These are phyloP conservation scores for Ascaphus truei DNA, from an alignment of 2,113 vertebrate species.

Conservation along the genomic window DNA sequence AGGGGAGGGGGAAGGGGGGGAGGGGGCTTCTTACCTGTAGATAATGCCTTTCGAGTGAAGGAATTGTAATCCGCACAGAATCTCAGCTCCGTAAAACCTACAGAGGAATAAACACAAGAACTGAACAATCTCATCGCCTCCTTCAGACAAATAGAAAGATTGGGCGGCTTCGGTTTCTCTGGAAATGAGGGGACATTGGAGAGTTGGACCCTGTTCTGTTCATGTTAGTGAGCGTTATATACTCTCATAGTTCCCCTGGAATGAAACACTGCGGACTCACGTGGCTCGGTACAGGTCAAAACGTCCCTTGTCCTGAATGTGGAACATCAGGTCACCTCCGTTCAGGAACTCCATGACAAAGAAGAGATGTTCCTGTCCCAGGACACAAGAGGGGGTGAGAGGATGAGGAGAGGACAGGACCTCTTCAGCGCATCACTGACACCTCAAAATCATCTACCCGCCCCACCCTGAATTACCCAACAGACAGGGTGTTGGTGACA, in stretches of 20 bases:
- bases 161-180: neutral
- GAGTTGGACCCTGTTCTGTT: neutral
- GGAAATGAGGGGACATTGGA: neutral
- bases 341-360: constrained; percentile 98
- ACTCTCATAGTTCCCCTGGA: neutral
- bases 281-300: constrained; percentile 89
- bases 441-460: too few species aligned
- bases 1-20: too few species aligned
- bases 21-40: constrained; percentile 90
- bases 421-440: neutral
- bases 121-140: neutral
- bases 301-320: constrained; percentile 97
- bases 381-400: neutral
- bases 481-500: too few species aligned
- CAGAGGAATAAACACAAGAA: constrained; percentile 34
- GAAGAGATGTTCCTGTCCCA: constrained; percentile 88
- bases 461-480: too few species aligned
- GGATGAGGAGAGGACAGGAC: neutral
- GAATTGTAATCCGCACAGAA: constrained; percentile 91
- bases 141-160: neutral
- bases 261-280: constrained; percentile 60
- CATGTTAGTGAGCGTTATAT: neutral
- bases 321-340: constrained; percentile 96
- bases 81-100: constrained; percentile 95
- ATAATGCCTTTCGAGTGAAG: constrained; percentile 92